These are phyloP conservation scores for Camponotus fellah DNA, from an alignment of 2,888 invertebrate species.

Conservation along the genomic window DNA sequence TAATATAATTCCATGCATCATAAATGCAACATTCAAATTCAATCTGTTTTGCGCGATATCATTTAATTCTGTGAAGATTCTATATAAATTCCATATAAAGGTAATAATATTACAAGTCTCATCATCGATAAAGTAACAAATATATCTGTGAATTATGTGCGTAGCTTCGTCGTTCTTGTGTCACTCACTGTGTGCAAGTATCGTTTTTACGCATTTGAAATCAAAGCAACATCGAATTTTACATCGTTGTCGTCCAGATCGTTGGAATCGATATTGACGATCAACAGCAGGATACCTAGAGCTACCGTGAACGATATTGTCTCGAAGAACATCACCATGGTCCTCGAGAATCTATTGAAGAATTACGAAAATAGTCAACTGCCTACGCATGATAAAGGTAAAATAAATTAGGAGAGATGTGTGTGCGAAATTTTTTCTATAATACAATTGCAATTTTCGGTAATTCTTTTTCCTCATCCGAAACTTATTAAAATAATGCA, in stretches of 20 bases:
- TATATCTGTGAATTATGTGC: not conserved
- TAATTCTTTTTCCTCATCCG: not conserved
- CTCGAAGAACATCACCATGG: conserved; percentile 94
- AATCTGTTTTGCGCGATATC: not conserved
- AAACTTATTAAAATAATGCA: not conserved
- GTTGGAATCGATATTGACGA: not conserved
- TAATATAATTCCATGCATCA: not conserved
- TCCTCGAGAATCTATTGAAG: conserved; percentile 94
- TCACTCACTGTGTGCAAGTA: conserved; percentile 74
- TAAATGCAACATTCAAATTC: not conserved
- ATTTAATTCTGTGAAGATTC: not conserved
- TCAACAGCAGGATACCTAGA: conserved; percentile 82
- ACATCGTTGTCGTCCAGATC: conserved; percentile 10
- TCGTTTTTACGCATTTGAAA: conserved; percentile 65
- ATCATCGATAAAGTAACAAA: not conserved
- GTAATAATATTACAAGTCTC: not conserved
- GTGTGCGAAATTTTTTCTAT: not conserved
- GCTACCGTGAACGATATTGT: conserved; percentile 90
- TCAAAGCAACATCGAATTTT: conserved; percentile 11
- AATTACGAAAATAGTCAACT: conserved; percentile 96
- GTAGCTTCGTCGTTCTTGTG: conserved; percentile 72
- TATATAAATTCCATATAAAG: conserved; percentile 1
- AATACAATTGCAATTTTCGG: not conserved
- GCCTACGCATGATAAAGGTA: conserved; percentile 96
- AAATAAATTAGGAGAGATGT: conserved; percentile 42